Evolutionary conservation across 2,888 invertebrate species (phyloP), one percentile per base, ranked within the genome.

Genomic region (Drosophila putrida): DNA sequence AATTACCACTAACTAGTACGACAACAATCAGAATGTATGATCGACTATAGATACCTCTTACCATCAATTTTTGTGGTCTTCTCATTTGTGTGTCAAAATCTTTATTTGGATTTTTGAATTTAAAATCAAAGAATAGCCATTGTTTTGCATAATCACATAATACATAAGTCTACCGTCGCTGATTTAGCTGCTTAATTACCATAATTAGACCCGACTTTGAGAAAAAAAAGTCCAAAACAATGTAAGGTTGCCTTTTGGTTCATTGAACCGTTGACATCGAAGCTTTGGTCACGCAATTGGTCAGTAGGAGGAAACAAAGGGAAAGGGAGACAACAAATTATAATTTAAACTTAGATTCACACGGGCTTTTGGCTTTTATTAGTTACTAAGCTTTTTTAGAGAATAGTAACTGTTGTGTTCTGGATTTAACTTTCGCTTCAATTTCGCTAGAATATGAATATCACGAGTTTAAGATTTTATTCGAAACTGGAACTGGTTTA

Each of bases 271-370:
- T 39, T 66, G 53, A 50, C 59, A 55, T 28, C 49, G 36, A 57
- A 33, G 58, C 43, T 10, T 35, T 62, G 39, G 77, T 72, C 85
- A 84, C 80, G 88, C 82, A 79, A 80, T 82, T 72, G 72, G 69
- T 65, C 66, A 69, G 36, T 57, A 20, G 68, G 43, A 39, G 55
- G 53, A 58, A 55, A 47, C 27, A 43, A 46, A 39, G 41, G 15
- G 35, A 49, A 38, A 39, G 38, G 47, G 39, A 27, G 13, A 53
- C 35, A 64, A 49, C 27, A 73, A 66, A 66, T 41, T 13, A 58
- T 63, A 58, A 68, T 59, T 66, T 55, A 61, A 67, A 51, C 33
- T 41, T 31, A 15, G 44, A 58, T 43, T 54, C 41, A 54, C 43
- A 54, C 25, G 20, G 41, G 20, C 41, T 4, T 58, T 57, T 35